Conservation (phyloP, 2,797 vertebrate species). For the Vultur gryphus region DNA sequence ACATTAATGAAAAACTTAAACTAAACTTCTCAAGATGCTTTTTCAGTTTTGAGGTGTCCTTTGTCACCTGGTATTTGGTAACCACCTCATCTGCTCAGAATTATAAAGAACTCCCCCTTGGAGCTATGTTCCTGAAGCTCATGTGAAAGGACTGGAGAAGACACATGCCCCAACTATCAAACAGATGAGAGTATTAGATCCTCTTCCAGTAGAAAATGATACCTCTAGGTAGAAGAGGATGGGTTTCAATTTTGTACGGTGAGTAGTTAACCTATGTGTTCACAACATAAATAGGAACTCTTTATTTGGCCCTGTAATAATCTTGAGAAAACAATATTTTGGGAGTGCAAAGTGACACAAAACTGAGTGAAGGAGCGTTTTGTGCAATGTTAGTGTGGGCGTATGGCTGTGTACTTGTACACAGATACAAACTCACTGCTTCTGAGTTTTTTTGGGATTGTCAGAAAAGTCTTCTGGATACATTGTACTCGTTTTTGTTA, state of each 20-base stretch:
- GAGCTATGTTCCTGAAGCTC: background rate
- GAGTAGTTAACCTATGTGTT: background rate
- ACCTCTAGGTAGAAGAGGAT: background rate
- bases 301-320: background rate
- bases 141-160: background rate
- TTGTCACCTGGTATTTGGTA: background rate
- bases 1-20: background rate
- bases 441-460: background rate
- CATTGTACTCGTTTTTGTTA: background rate
- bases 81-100: background rate
- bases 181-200: background rate
- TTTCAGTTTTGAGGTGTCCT: background rate
- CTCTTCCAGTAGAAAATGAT: background rate
- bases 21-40: background rate
- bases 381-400: too few species aligned
- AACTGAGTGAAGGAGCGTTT: background rate
- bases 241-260: background rate
- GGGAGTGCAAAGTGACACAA: background rate
- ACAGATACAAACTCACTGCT: background rate
- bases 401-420: rapidly evolving
- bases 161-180: background rate
- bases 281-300: background rate
- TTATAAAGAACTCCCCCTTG: background rate
- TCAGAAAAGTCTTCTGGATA: background rate
- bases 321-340: background rate